Evolutionary conservation across 2,113 vertebrate species (phyloP).

Genomic region (Lepidothrix coronata): DNA sequence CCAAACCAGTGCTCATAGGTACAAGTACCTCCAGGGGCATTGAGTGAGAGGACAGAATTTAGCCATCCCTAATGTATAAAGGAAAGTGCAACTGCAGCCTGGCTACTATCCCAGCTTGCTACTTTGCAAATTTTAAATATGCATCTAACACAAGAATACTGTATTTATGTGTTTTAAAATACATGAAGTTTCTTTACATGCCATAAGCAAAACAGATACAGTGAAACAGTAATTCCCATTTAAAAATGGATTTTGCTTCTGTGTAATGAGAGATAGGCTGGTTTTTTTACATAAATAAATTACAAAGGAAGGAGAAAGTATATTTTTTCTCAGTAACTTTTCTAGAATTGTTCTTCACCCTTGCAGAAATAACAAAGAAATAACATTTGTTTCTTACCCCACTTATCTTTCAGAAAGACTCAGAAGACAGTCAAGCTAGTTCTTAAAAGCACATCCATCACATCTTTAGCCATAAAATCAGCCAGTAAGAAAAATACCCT

Average conservation of each 20-base stretch:
- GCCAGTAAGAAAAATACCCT: not conserved
- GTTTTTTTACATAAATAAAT: not conserved
- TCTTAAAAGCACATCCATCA: not conserved
- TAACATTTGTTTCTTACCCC: not conserved
- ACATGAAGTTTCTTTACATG: not conserved
- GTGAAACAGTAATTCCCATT: not conserved
- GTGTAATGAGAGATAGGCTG: not conserved
- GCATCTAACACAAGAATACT: not conserved
- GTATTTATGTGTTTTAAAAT: not conserved
- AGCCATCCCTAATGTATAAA: not conserved
- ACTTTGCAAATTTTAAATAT: not conserved
- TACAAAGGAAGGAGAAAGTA: not conserved
- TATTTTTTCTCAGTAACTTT: not conserved
- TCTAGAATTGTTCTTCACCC: not conserved
- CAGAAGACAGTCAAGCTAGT: not conserved
- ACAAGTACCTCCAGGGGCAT: accelerated
- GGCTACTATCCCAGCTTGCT: not conserved
- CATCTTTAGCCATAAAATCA: not conserved
- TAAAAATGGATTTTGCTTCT: not conserved
- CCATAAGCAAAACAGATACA: not conserved
- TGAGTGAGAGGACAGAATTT: not conserved
- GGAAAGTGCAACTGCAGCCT: not conserved
- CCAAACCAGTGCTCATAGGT: accelerated
- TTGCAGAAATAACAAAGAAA: not conserved
- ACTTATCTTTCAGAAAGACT: not conserved